Evolutionary conservation across 1,140 invertebrate species (phyloP).

Genomic region (Limonius californicus): DNA sequence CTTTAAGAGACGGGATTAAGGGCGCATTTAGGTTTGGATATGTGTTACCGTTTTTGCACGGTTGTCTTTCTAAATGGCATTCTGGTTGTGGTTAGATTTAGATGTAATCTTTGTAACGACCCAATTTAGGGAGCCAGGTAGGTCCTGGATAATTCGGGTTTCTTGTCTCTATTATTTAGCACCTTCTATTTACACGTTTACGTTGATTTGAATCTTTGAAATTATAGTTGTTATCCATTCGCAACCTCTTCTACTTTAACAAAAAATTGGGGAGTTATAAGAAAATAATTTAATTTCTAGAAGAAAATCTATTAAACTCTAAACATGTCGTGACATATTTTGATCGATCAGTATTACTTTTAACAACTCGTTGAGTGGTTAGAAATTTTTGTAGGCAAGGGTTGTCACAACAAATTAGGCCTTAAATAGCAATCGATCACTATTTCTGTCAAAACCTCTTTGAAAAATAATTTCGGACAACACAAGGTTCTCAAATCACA

Average conservation of each 20-base stretch:
- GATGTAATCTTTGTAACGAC: constrained; percentile 26
- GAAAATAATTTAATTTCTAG: not conserved
- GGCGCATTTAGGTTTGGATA: constrained; percentile 21
- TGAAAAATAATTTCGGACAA: no score
- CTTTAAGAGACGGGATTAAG: not conserved
- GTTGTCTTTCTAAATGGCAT: constrained; percentile 40
- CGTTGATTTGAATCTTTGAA: no score
- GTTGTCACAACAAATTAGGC: constrained; percentile 5
- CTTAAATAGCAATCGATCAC: not conserved
- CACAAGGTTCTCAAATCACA: no score
- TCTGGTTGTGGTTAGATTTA: constrained; percentile 42
- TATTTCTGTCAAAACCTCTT: not conserved
- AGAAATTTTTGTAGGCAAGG: not conserved
- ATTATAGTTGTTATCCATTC: no score
- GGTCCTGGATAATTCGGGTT: not conserved
- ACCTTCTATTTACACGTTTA: not conserved
- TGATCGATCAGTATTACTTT: not conserved
- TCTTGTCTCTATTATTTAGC: no score
- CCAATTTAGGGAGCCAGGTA: constrained; percentile 1
- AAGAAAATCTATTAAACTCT: not conserved
- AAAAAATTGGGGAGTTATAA: no score
- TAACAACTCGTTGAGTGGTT: not conserved
- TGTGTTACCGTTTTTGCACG: constrained; percentile 44
- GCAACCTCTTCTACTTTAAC: no score
- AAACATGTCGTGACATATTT: not conserved